Conservation (phyloP, 2,797 vertebrate genomes). For the Erethizon dorsatum region DNA sequence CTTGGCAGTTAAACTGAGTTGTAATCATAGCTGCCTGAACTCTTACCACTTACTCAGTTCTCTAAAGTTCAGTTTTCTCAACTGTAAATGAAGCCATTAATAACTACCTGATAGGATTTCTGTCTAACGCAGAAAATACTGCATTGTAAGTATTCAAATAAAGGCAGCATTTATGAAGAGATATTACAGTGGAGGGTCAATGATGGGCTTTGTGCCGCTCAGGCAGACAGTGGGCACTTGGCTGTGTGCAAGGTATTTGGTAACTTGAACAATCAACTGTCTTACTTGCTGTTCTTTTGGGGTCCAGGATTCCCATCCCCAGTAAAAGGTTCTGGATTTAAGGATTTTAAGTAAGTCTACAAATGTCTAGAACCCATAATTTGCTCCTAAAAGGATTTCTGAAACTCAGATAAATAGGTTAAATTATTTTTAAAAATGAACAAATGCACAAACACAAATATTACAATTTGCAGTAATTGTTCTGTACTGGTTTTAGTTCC, state of each 20-base stretch:
- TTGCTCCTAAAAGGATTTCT: neutral
- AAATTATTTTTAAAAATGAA: neutral
- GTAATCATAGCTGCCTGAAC: neutral
- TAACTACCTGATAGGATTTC: neutral
- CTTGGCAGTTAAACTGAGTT: neutral
- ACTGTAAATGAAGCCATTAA: neutral
- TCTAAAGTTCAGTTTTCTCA: slow-evolving; percentile 14
- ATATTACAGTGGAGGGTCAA: neutral
- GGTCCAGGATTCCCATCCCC: neutral
- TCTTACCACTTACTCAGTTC: neutral
- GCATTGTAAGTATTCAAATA: neutral
- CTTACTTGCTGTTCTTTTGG: neutral
- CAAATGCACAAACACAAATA: neutral
- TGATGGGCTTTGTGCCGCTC: too few species aligned
- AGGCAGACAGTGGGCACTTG: neutral
- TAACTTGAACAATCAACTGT: neutral
- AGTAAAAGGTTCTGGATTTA: neutral
- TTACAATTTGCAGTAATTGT: neutral
- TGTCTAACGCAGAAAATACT: neutral
- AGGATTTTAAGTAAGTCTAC: neutral
- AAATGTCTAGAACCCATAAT: neutral
- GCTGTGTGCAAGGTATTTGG: neutral
- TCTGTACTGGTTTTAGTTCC: neutral
- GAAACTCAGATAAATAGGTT: neutral
- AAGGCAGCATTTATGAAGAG: neutral